A percentile compares a stretch with the other conserved stretches of the same genome.
Conservation (phyloP, 2,888 invertebrate species). For the Podabrus alpinus region DNA sequence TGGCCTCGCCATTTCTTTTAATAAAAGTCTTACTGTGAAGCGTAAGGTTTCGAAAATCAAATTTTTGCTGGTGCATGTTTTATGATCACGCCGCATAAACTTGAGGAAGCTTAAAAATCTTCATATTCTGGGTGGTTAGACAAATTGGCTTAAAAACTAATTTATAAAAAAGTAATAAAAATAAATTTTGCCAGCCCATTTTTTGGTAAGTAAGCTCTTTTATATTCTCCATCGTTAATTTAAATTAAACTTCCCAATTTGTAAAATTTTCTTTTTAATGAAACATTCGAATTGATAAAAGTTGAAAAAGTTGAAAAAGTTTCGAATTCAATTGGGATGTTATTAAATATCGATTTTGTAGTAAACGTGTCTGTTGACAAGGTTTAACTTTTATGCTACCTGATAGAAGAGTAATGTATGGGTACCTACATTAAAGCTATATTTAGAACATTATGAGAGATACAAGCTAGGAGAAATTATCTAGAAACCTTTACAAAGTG, state of each 20-base stretch:
- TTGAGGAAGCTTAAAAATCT: not conserved
- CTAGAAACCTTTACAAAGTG: not conserved
- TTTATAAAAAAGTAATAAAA: not conserved
- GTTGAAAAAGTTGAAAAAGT: not conserved
- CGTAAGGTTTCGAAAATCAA: no score
- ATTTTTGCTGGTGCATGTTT: no score
- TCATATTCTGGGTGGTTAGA: not conserved
- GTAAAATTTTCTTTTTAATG: not conserved
- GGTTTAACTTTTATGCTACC: not conserved
- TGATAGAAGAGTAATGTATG: not conserved
- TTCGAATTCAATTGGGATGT: not conserved
- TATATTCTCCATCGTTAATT: not conserved
- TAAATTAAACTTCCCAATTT: not conserved
- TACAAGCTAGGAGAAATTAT: not conserved
- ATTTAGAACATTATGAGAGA: not conserved
- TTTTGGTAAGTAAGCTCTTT: not conserved
- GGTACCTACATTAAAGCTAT: not conserved
- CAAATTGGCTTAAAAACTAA: not conserved
- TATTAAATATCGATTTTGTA: slow-evolving; percentile 1
- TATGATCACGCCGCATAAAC: not conserved
- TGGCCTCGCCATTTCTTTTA: no score
- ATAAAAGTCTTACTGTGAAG: not conserved
- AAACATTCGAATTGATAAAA: not conserved
- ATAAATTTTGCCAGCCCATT: not conserved
- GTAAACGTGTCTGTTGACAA: not conserved